Evolutionary conservation across 2,888 invertebrate genomes (phyloP).

Genomic region (Trissoscelio sp.): DNA sequence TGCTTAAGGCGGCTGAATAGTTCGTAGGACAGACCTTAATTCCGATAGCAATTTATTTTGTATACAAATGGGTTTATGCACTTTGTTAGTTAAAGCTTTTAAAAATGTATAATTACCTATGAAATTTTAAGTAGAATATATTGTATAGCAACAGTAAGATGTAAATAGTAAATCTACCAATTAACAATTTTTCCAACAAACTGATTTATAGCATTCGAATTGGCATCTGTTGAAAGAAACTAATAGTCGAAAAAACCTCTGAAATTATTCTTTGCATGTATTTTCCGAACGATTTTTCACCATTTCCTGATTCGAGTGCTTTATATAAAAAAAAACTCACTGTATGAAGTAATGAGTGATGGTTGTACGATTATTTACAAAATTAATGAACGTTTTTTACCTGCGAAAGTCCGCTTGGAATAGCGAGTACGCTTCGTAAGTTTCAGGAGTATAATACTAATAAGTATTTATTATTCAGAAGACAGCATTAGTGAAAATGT

Average conservation of each 20-base stretch:
- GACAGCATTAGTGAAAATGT: slow-evolving; percentile 59
- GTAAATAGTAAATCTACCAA: slow-evolving; percentile 20
- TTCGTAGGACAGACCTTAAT: too few species aligned
- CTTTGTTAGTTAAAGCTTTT: slow-evolving; percentile 26
- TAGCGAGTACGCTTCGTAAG: slow-evolving; percentile 60
- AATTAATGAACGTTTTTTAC: slow-evolving; percentile 66
- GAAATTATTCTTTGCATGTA: slow-evolving; percentile 23
- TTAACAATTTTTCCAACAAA: background rate
- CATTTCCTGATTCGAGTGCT: slow-evolving; percentile 53
- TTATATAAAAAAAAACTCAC: slow-evolving; percentile 27
- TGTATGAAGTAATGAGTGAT: slow-evolving; percentile 53
- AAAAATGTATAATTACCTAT: background rate
- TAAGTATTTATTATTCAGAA: slow-evolving; percentile 45
- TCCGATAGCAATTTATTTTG: background rate
- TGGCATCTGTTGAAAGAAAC: slow-evolving; percentile 11
- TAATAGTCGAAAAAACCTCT: background rate
- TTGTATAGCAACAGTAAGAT: slow-evolving; percentile 26
- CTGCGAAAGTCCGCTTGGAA: slow-evolving; percentile 57
- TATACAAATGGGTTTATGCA: slow-evolving; percentile 14
- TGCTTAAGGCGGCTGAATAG: too few species aligned
- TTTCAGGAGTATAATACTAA: slow-evolving; percentile 51
- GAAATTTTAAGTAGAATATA: slow-evolving; percentile 26
- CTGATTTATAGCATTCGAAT: slow-evolving; percentile 18
- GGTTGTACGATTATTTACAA: slow-evolving; percentile 58
- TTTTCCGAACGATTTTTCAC: slow-evolving; percentile 34